A percentile compares a stretch with the other conserved stretches of the same genome.
Conservation (phyloP, 2,888 invertebrate genomes). For the Drosophila cognata region DNA sequence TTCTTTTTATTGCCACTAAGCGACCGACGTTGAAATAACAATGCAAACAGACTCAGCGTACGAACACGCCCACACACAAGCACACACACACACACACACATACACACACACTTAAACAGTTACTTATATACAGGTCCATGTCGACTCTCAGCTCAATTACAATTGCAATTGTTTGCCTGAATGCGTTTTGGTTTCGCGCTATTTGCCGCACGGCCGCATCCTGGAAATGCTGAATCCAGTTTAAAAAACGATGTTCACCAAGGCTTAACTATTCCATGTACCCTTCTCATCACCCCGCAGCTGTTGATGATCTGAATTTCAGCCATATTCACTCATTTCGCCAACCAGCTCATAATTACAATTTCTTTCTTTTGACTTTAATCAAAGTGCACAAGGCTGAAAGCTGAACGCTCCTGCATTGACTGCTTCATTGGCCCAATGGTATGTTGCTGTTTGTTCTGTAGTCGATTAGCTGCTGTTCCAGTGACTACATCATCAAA, state of each 20-base stretch:
- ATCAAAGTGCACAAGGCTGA: constrained; percentile 61
- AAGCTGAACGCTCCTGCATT: constrained; percentile 28
- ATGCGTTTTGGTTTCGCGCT: constrained; percentile 77
- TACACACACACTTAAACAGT: constrained; percentile 26
- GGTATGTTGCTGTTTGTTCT: constrained; percentile 3
- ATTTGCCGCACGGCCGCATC: constrained; percentile 57
- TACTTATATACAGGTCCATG: constrained; percentile 46
- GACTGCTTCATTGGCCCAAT: constrained; percentile 25
- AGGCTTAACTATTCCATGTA: constrained; percentile 41
- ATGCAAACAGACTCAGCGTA: constrained; percentile 67
- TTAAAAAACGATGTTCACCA: constrained; percentile 73
- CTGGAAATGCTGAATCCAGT: constrained; percentile 62
- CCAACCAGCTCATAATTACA: constrained; percentile 49
- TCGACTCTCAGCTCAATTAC: constrained; percentile 79
- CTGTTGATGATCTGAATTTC: constrained; percentile 20
- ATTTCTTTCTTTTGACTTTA: constrained; percentile 60
- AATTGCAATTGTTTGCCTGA: constrained; percentile 81
- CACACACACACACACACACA: constrained; percentile 13
- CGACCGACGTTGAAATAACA: constrained; percentile 76
- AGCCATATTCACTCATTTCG: constrained; percentile 52
- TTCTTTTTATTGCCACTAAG: constrained; percentile 82
- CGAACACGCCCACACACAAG: constrained; percentile 22
- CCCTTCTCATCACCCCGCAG: background rate
- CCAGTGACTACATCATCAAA: constrained; percentile 5
- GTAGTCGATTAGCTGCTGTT: constrained; percentile 9